Evolutionary conservation across 2,888 invertebrate genomes (phyloP).

Genomic region (Cheilosia impressa): DNA sequence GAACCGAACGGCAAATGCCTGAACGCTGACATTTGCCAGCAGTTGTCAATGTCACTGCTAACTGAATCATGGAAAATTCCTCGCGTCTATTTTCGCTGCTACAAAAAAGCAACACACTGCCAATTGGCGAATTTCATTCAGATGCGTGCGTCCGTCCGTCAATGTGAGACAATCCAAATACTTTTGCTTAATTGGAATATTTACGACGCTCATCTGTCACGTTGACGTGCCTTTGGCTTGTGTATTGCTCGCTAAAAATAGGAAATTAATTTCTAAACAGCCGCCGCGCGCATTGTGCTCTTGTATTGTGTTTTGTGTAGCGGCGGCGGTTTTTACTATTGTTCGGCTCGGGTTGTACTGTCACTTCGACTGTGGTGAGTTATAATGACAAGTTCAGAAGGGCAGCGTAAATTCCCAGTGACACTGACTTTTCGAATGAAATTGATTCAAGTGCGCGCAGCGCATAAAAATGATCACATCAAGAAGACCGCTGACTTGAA

Average conservation of each 20-base stretch:
- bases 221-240: constrained; percentile 64
- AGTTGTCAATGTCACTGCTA: constrained; percentile 46
- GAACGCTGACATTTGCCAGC: constrained; percentile 40
- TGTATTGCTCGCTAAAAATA: constrained; percentile 59
- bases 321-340: constrained; percentile 33
- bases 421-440: constrained; percentile 16
- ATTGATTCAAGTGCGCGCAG: not conserved
- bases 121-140: constrained; percentile 71
- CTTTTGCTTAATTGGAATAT: constrained; percentile 72
- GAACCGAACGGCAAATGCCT: not conserved
- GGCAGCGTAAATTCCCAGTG: constrained; percentile 47
- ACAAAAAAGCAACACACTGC: constrained; percentile 5
- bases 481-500: constrained; percentile 22
- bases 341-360: constrained; percentile 31
- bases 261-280: constrained; percentile 58
- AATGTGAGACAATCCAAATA: constrained; percentile 65
- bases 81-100: constrained; percentile 47
- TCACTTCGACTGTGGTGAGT: constrained; percentile 56
- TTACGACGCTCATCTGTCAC: constrained; percentile 73
- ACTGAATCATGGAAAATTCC: constrained; percentile 60
- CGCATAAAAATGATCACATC: constrained; percentile 19
- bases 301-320: constrained; percentile 1
- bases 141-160: constrained; percentile 46
- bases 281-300: not conserved
- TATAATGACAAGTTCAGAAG: constrained; percentile 72